Evolutionary conservation across 2,113 vertebrate species (phyloP).

Genomic region (Sebastes schlegelii): DNA sequence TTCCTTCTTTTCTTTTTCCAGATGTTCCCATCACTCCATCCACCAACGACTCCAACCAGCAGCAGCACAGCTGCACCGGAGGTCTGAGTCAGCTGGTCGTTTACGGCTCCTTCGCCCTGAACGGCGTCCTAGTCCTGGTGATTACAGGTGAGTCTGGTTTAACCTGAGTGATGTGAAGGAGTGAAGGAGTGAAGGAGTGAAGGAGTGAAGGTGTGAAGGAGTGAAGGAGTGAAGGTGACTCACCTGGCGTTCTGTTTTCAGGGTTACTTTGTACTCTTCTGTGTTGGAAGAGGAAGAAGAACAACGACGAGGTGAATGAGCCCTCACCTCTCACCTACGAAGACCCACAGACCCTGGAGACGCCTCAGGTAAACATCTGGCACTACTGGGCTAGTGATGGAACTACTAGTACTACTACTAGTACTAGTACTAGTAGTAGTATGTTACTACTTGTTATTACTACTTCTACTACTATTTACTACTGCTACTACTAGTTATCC

Average conservation of each 20-base stretch:
- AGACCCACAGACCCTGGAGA: not conserved
- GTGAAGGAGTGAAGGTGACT: not conserved
- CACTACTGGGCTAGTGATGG: not conserved
- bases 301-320: not conserved
- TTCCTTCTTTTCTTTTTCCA: not conserved
- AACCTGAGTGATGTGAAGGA: not conserved
- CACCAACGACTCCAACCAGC: not conserved
- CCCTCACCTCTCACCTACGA: not conserved
- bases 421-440: too few relatives aligned
- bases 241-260: not conserved
- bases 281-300: not conserved
- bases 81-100: not conserved
- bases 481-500: not conserved
- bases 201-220: too few relatives aligned
- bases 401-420: too few relatives aligned
- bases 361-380: not conserved
- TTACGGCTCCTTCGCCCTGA: not conserved
- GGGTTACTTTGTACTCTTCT: not conserved
- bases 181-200: not conserved
- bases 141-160: not conserved
- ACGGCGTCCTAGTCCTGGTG: accelerated
- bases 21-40: not conserved
- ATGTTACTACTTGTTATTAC: not conserved
- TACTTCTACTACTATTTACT: not conserved
- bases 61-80: not conserved